A percentile compares a stretch with the other conserved stretches of the same genome.
phyloP scores from a whole-genome alignment of 2,888 invertebrate species.

The Andrena marginata region DNA sequence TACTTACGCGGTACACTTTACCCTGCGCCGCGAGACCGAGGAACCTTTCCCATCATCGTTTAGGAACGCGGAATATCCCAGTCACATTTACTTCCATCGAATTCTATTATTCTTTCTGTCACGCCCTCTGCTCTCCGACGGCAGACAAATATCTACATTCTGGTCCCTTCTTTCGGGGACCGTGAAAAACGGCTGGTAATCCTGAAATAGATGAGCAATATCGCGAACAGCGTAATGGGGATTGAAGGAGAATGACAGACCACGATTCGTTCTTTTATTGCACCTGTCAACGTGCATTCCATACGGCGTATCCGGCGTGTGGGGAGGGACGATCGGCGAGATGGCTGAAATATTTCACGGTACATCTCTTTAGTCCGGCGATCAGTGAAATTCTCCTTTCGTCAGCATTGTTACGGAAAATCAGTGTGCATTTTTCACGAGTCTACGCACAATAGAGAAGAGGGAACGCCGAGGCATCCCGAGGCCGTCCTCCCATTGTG shows the following conservation, averaged over 20 bases:
- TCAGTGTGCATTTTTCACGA: slow-evolving; percentile 75
- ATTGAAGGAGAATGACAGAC: slow-evolving; percentile 29
- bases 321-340: slow-evolving; percentile 38
- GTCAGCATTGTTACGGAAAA: slow-evolving; percentile 75
- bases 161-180: too few species aligned
- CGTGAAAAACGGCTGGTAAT: not conserved
- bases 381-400: slow-evolving; percentile 72
- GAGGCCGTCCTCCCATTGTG: slow-evolving; percentile 66
- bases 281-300: not conserved
- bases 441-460: slow-evolving; percentile 68
- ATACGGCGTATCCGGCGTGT: not conserved
- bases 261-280: slow-evolving; percentile 17
- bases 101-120: too few species aligned
- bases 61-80: not conserved
- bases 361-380: slow-evolving; percentile 65
- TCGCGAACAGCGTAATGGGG: slow-evolving; percentile 13
- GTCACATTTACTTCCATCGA: not conserved
- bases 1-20: not conserved
- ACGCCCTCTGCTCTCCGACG: too few species aligned
- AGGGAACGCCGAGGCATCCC: slow-evolving; percentile 63
- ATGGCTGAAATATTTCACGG: slow-evolving; percentile 58
- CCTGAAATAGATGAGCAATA: not conserved
- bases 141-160: too few species aligned
- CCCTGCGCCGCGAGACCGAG: not conserved
- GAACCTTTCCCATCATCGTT: not conserved